Conservation (phyloP, 2,797 vertebrate species). For the Agapornis canus region DNA sequence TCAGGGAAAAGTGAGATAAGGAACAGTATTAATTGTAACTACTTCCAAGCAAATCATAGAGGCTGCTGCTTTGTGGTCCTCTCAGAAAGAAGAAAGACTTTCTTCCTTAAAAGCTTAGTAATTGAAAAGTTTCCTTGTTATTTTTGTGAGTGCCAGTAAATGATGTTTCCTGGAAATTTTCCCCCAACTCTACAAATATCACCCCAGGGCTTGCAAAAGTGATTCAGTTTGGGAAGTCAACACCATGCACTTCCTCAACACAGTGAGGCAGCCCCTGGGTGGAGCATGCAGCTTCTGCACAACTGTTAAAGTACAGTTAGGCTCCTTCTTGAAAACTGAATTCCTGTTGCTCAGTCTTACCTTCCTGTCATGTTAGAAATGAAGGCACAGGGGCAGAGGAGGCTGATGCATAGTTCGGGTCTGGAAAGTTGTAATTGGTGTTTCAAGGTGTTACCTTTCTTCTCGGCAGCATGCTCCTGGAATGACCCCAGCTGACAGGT, state of each 20-base stretch:
- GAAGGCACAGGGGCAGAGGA: neutral
- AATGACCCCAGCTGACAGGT: neutral
- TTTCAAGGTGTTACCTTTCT: neutral
- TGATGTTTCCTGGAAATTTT: slow-evolving; percentile 82
- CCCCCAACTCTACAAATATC: slow-evolving; percentile 73
- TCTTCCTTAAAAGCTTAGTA: slow-evolving; percentile 66
- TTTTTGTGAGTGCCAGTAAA: slow-evolving; percentile 76
- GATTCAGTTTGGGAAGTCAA: slow-evolving; percentile 81
- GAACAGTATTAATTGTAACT: slow-evolving; percentile 14
- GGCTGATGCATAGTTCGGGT: neutral
- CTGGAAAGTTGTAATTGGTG: neutral
- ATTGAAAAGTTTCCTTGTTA: slow-evolving; percentile 72
- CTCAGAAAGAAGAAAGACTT: slow-evolving; percentile 46
- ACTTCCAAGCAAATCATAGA: neutral
- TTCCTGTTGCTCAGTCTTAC: slow-evolving; percentile 28
- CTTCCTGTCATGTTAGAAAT: slow-evolving; percentile 20
- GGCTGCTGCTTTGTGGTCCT: slow-evolving; percentile 22
- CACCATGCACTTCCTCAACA: slow-evolving; percentile 70
- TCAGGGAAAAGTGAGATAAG: slow-evolving; percentile 15
- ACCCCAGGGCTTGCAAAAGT: slow-evolving; percentile 56
- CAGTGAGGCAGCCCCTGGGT: slow-evolving; percentile 43
- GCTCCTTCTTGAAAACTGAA: slow-evolving; percentile 51
- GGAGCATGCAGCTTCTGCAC: slow-evolving; percentile 78
- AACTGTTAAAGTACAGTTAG: slow-evolving; percentile 39
- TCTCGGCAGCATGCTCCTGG: neutral